A percentile compares a stretch with the other conserved stretches of the same genome.
These are phyloP conservation scores for Amphiprion ocellaris DNA, from an alignment of 2,113 vertebrate species.

Conservation along the genomic window DNA sequence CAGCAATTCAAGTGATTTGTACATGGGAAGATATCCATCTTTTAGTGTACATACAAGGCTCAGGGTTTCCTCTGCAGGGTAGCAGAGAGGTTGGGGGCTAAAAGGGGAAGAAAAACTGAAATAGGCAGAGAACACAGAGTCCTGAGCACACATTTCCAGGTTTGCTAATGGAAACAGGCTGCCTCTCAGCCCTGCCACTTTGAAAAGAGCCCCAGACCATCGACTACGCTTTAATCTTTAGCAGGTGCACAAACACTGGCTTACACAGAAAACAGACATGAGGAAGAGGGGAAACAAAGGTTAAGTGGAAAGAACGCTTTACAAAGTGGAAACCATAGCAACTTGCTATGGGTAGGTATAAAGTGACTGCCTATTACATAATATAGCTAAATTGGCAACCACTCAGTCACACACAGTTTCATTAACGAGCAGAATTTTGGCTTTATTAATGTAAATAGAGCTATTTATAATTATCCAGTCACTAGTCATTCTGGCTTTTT, in stretches of 20 bases:
- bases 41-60: not conserved
- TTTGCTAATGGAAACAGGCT: slow-evolving; percentile 64
- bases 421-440: slow-evolving; percentile 50
- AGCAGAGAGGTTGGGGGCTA: not conserved
- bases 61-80: not conserved
- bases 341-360: slow-evolving; percentile 52
- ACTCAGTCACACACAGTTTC: slow-evolving; percentile 30
- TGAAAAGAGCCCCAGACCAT: slow-evolving; percentile 62
- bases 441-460: slow-evolving; percentile 44
- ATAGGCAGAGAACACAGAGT: slow-evolving; percentile 52
- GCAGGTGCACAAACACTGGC: slow-evolving; percentile 74
- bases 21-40: not conserved
- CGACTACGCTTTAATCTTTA: slow-evolving; percentile 76
- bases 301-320: slow-evolving; percentile 61
- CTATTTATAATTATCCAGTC: slow-evolving; percentile 45
- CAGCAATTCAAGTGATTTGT: slow-evolving; percentile 19
- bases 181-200: slow-evolving; percentile 43
- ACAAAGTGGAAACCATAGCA: slow-evolving; percentile 70
- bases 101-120: slow-evolving; percentile 19
- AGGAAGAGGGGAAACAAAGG: slow-evolving; percentile 55
- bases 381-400: slow-evolving; percentile 44
- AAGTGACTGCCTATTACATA: slow-evolving; percentile 58
- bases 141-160: slow-evolving; percentile 53
- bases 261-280: slow-evolving; percentile 45
- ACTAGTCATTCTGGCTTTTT: slow-evolving; percentile 43